Conservation (phyloP, 2,888 invertebrate genomes). For the Didymodactylos carnosus region DNA sequence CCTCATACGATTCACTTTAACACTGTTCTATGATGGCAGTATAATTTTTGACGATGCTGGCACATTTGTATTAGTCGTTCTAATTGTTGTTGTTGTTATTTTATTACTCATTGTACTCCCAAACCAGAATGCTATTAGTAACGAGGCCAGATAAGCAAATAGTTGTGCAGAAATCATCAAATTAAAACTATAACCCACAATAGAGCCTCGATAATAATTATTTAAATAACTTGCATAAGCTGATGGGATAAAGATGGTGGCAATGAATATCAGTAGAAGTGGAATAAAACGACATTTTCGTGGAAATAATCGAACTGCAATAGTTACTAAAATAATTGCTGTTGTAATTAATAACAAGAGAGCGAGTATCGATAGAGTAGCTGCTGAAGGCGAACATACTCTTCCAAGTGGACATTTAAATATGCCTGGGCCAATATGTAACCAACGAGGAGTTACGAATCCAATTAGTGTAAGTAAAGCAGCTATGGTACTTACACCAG, state of each 20-base stretch:
- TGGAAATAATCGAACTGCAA: neutral
- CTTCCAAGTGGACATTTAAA: neutral
- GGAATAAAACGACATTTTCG: neutral
- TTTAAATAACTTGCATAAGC: neutral
- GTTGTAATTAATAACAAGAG: neutral
- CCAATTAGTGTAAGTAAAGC: neutral
- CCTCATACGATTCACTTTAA: too few species aligned
- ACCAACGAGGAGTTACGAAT: neutral
- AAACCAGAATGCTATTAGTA: neutral
- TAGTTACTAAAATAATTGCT: neutral
- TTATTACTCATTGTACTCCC: neutral
- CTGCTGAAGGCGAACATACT: neutral
- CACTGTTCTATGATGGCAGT: too few species aligned
- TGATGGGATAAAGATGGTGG: neutral
- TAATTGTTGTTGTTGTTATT: neutral
- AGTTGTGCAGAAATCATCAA: neutral
- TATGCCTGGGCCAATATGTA: neutral
- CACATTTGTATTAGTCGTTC: too few species aligned
- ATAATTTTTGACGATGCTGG: neutral
- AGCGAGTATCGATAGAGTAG: neutral
- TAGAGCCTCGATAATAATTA: too few species aligned
- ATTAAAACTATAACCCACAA: neutral
- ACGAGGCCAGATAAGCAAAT: neutral
- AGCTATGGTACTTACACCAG: too few species aligned
- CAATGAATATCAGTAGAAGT: neutral